Evolutionary conservation across 2,888 invertebrate species (phyloP), one percentile per base, ranked within the genome.

Genomic region (Drosophila mercatorum): DNA sequence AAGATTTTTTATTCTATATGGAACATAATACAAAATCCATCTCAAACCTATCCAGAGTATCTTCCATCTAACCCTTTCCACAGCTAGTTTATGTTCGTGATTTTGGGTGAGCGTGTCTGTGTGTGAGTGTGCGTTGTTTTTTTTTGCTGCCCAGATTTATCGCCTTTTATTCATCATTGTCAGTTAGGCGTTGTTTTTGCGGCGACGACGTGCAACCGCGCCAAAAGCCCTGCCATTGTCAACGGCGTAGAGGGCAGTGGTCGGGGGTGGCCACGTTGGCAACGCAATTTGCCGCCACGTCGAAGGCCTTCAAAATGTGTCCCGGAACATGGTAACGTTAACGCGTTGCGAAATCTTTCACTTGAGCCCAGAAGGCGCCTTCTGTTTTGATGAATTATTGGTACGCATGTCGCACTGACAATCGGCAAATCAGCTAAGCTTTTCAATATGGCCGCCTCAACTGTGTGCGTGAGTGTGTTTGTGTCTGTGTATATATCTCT

Each of bases 81-180:
- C 2, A 36, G 12, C 40, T 41, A 40, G 44, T 58, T 40, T 14
- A 38, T 17, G 36, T 22, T 31, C 51, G 41, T 40, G 63, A 62
- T 68, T 67, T 68, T 41, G 61, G 43, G 26, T 38, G 53, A 40
- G 38, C 22, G 58, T 61, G 38, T 44, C 36, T 44, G 11, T 17
- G 17, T 38, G 5, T 14, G 5, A 52, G 40, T 44, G 11, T 17
- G 17, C 43, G 5, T 14, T 7, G 52, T 62, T 53, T 53, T 63
- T 67, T 17, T 17, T 52, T 72, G 61, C 66, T 69, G 59, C 51
- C 71, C 72, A 88, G 89, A 85, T 89, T 88, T 85, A 85, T 89
- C 85, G 88, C 77, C 82, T 81, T 88, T 89, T 85, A 89, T 84
- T 81, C 89, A 89, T 84, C 84, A 84, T 89, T 89, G 89, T 84